Evolutionary conservation across 2,888 invertebrate species (phyloP).

Genomic region (Leptinotarsa tumamoca): DNA sequence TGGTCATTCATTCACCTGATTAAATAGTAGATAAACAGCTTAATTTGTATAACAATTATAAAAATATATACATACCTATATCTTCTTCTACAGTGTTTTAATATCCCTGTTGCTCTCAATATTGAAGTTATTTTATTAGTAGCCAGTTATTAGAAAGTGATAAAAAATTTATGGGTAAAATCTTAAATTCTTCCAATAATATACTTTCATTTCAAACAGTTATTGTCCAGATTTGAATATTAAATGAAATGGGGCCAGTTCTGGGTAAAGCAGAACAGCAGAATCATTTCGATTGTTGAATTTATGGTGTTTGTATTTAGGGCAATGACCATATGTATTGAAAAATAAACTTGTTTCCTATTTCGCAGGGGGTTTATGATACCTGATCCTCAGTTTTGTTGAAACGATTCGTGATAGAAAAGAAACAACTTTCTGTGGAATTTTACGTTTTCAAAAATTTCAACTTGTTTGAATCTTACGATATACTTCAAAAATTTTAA

Average conservation of each 20-base stretch:
- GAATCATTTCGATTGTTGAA: neutral
- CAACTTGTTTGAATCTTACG: neutral
- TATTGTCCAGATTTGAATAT: slow-evolving; percentile 1
- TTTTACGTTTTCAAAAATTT: neutral
- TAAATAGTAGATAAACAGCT: too few species aligned
- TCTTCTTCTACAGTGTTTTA: too few species aligned
- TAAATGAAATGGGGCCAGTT: neutral
- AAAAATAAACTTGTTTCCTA: neutral
- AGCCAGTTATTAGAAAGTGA: too few species aligned
- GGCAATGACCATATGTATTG: neutral
- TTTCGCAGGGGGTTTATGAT: neutral
- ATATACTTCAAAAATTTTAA: neutral
- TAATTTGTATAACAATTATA: too few species aligned
- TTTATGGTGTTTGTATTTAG: too few species aligned
- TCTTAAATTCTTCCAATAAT: neutral
- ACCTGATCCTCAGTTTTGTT: neutral
- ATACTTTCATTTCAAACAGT: neutral
- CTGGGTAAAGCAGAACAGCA: neutral
- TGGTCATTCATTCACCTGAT: too few species aligned
- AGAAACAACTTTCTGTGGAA: neutral
- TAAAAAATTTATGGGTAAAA: neutral
- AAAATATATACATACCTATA: too few species aligned
- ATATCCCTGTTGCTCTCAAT: too few species aligned
- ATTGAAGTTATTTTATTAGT: too few species aligned
- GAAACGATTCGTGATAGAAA: neutral